Base-by-base conservation (phyloP, 2,888 invertebrate genomes). In the Dorcus hopei region DNA sequence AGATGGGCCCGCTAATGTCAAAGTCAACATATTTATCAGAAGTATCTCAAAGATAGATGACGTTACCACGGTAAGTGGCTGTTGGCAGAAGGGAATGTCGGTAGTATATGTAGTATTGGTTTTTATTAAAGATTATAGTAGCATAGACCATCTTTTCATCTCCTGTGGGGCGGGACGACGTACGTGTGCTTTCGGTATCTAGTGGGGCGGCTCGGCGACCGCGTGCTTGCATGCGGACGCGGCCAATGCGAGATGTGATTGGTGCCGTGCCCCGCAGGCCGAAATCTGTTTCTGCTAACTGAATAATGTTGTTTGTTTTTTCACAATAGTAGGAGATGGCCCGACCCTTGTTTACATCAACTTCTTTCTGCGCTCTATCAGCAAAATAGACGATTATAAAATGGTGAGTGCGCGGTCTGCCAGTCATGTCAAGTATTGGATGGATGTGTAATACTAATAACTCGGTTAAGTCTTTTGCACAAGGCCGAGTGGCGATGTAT, bases 11-110 rank as follows among this genome's bases (percentile, higher is more conserved):
- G 93, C 95, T 81, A 88, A 92, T 83, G 95, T 96, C 82, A 88
- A 88, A 85, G 95, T 96, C 87, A 96, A 96, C 91, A 94, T 96
- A 86, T 94, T 93, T 90, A 92, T 96, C 84, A 87, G 96, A 88
- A 96, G 95, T 91, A 94, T 97, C 86, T 94, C 95, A 85, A 95
- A 95, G 88, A 96, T 96, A 86, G 95, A 96, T 90, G 96, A 96
- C 87, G 95, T 96, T 83, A 95, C 94, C 77, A 96, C 96, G 96
- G 96, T 96, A 92, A 94, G 94, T 93, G 81, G 77, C 74, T 77
- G 71, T 72, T 72, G 68, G 62, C 67, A 66, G 62, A 61, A 65
- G 65, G 58, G 64, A 65, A 65, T 65, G 65, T 52, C 55, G 48
- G 47, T 54, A 45, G 45, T 45, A 45, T 45, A 45, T 16, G 45